Evolutionary conservation across 2,113 vertebrate species (phyloP), one percentile per base, ranked within the genome.

Genomic region (Capreolus pygargus): DNA sequence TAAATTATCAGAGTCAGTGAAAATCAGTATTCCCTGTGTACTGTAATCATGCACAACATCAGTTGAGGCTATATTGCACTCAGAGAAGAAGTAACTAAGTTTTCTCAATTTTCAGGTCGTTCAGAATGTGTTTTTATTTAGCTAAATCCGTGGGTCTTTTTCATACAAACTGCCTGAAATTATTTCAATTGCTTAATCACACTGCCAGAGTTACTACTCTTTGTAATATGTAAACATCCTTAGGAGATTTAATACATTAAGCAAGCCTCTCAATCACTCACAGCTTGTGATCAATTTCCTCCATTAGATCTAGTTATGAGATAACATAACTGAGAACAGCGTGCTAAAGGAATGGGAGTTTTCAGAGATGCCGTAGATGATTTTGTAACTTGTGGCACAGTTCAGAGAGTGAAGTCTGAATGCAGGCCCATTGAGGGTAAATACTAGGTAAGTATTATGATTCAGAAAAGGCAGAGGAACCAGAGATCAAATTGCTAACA

Each of bases 221-320:
- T 96, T 39, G 0, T 78, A 88, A 90, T 78, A 84, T 67, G 61
- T 64, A 95, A 95, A 88, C 64, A 91, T 82, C 81, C 97, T 96
- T 67, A 55, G 74, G 92, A 97, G 90, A 90, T 88, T 94, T 81
- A 67, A 79, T 85, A 82, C 92, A 83, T 85, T 95, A 90, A 92
- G 52, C 28, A 47, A 81, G 33, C 36, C 87, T 85, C 87, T 92
- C 94, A 94, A 14, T 96, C 92, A 95, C 61, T 95, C 94, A 88
- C 95, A 96, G 95, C 81, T 94, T 98, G 96, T 87, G 86, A 86
- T 94, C 94, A 82, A 90, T 96, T 96, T 95, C 74, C 87, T 95
- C 74, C 84, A 67, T 94, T 95, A 86, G 54, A 91, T 78, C 61
- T 50, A 86, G 89, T 96, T 85, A 96, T 94, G 84, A 86, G 36